Percentiles rank a stretch among this genome's conserved stretches.
phyloP scores from a whole-genome alignment of 2,797 vertebrate genomes.

The Cuculus canorus region DNA sequence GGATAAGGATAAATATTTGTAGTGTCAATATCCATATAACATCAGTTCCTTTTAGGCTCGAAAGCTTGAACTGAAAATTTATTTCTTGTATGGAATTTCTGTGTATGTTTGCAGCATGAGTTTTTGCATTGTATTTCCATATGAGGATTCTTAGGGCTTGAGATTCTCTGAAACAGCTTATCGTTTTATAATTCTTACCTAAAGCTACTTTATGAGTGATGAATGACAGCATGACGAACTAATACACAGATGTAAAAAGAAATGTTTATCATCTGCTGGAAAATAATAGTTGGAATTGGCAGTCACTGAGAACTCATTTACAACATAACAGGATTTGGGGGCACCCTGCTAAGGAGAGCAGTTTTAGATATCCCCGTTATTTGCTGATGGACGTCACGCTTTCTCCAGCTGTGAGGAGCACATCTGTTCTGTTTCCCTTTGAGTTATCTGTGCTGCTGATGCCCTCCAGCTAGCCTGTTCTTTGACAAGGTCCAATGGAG shows the following conservation, averaged over 20 bases:
- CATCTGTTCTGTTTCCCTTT: conserved; percentile 91
- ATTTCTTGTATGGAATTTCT: not conserved
- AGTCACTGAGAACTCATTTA: conserved; percentile 31
- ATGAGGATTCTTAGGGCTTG: not conserved
- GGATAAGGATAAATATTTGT: not conserved
- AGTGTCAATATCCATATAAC: not conserved
- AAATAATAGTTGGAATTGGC: conserved; percentile 19
- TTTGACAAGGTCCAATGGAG: conserved; percentile 84
- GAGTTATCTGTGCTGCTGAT: conserved; percentile 83
- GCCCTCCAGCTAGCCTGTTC: conserved; percentile 80
- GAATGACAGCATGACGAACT: conserved; percentile 7
- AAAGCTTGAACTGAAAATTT: not conserved
- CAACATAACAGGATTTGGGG: conserved; percentile 70
- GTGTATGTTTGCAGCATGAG: not conserved
- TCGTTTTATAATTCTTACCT: conserved; percentile 39
- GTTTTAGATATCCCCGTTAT: conserved; percentile 78
- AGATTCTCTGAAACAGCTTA: not conserved
- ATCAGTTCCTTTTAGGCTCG: not conserved
- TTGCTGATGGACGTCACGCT: conserved; percentile 84
- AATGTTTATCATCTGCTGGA: not conserved
- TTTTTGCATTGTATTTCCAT: not conserved
- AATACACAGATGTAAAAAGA: not conserved
- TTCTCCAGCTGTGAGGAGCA: conserved; percentile 89
- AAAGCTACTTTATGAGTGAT: not conserved
- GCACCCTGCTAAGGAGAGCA: conserved; percentile 74